These are phyloP conservation scores for Synanthedon andrenaeformis DNA, from an alignment of 2,888 invertebrate species.

Conservation along the genomic window DNA sequence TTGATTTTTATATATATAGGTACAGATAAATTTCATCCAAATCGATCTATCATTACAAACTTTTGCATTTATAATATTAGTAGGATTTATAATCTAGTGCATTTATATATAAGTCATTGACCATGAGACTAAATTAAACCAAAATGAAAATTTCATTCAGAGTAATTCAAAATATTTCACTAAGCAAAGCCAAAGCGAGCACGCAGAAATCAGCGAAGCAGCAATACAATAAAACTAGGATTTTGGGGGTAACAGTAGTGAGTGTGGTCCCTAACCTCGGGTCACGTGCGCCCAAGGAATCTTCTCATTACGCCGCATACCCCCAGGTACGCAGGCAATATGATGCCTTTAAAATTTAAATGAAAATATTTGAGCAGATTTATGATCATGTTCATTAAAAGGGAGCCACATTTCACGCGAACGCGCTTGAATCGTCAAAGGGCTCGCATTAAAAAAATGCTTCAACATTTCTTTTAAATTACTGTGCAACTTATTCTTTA, in stretches of 20 bases:
- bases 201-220: too few species aligned
- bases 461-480: not conserved
- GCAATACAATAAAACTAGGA: not conserved
- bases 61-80: too few species aligned
- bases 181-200: too few species aligned
- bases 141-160: too few species aligned
- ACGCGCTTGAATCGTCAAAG: not conserved
- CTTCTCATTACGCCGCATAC: conserved; percentile 48
- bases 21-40: too few species aligned
- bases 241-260: not conserved
- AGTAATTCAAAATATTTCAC: too few species aligned
- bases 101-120: too few species aligned
- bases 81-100: too few species aligned
- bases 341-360: conserved; percentile 44
- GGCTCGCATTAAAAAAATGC: not conserved
- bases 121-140: too few species aligned
- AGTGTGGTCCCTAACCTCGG: not conserved
- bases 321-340: conserved; percentile 16
- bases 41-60: too few species aligned
- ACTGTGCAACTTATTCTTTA: not conserved
- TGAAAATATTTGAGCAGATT: conserved; percentile 51
- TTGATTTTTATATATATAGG: too few species aligned
- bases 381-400: conserved; percentile 44
- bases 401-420: conserved; percentile 6
- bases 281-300: conserved; percentile 28